phyloP scores from a whole-genome alignment of 2,113 vertebrate species.

The Myodes glareolus region DNA sequence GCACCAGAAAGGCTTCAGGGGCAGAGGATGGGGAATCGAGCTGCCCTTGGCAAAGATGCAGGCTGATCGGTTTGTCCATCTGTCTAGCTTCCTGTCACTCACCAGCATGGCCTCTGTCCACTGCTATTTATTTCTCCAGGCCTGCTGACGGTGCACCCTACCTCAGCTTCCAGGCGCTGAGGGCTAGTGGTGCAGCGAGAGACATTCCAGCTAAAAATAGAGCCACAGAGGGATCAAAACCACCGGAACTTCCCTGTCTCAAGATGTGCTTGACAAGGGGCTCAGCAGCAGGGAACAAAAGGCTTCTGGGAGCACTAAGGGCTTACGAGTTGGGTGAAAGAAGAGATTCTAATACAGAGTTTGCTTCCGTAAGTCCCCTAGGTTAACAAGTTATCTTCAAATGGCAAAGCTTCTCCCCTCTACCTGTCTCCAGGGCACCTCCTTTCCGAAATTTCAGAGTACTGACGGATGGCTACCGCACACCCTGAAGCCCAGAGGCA shows the following conservation, averaged over 20 bases:
- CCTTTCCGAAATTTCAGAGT: not conserved
- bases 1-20: not conserved
- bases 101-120: not conserved
- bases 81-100: not conserved
- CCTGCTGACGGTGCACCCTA: slow-evolving; percentile 58
- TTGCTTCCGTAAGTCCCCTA: not conserved
- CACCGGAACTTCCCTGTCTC: slow-evolving; percentile 28
- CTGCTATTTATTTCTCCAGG: slow-evolving; percentile 46
- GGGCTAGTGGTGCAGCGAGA: not conserved
- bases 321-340: not conserved
- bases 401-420: not conserved
- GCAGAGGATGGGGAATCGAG: not conserved
- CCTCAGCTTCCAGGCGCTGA: not conserved
- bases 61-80: not conserved
- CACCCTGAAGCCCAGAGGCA: not conserved
- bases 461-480: not conserved
- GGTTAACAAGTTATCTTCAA: not conserved
- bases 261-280: slow-evolving; percentile 8
- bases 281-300: not conserved
- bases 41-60: not conserved
- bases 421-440: not conserved
- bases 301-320: not conserved
- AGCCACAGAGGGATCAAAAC: not conserved
- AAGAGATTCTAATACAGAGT: not conserved
- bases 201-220: slow-evolving; percentile 77